Evolutionary conservation across 2,113 vertebrate species (phyloP), one percentile per base, ranked within the genome.

Genomic region (Pelobates fuscus): DNA sequence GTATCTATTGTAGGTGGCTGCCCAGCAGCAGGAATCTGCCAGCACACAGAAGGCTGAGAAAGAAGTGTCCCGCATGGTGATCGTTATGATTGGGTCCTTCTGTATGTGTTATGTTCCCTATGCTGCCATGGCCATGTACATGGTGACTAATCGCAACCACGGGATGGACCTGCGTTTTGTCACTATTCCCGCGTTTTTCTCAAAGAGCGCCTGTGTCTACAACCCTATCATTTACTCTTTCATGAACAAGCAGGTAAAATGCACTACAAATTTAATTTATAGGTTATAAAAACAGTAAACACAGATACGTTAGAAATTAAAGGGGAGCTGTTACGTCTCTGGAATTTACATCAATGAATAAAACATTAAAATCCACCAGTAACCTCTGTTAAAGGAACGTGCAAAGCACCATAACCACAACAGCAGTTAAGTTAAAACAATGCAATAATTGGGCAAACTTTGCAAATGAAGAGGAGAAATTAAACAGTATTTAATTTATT

Each of bases 191-290:
- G 87, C 92, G 21, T 88, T 92, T 44, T 94, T 94, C 86, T 93
- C 93, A 72, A 93, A 94, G 88, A 94, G 93, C 73, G 67, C 92
- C 20, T 90, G 91, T 0, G 77, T 94, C 78, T 94, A 94, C 84
- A 94, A 94, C 78, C 92, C 93, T 2, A 86, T 94, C 44, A 95
- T 93, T 82, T 95, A 95, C 64, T 86, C 81, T 81, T 95, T 94
- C 86, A 91, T 95, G 93, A 94, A 95, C 79, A 94, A 93, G 80
- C 92, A 94, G 91, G 93, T 94, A 84, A 85, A 15, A 14, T 59
- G 57, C 57, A 3, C 5, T 55, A n/a, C 32, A 37, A 6, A 10
- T 37, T 37, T 37, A 5, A 37, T 37, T 6, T 10, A 37, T 37
- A 37, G 10, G 5, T 5, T 37, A 37, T 37, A 37, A 10, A 32